These are phyloP conservation scores for Saccostrea cuccullata DNA, from an alignment of 1,140 invertebrate genomes.

Conservation along the genomic window DNA sequence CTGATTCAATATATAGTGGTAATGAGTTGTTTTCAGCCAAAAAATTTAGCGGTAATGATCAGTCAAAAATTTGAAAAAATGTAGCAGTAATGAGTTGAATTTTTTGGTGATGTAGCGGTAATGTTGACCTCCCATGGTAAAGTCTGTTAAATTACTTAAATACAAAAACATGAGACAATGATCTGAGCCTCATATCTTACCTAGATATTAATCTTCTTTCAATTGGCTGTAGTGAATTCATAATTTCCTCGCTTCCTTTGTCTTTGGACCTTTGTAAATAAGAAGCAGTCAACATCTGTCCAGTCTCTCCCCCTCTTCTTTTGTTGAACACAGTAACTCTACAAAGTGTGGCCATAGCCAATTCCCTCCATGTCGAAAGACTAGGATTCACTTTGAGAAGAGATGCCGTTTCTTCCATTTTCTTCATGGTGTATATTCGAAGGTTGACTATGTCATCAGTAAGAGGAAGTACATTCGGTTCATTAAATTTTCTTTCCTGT, in stretches of 20 bases:
- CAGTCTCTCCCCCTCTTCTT: conserved; percentile 43
- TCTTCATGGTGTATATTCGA: not conserved
- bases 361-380: conserved; percentile 10
- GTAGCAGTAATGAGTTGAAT: too few species aligned
- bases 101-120: too few species aligned
- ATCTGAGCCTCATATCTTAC: not conserved
- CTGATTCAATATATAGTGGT: too few species aligned
- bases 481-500: not conserved
- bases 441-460: conserved; percentile 25
- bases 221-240: not conserved
- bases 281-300: conserved; percentile 24
- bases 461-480: not conserved
- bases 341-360: not conserved
- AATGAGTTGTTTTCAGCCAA: too few species aligned
- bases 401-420: too few species aligned
- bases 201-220: not conserved
- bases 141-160: too few species aligned
- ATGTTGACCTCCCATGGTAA: too few species aligned
- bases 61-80: too few species aligned
- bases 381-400: too few species aligned
- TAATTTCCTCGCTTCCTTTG: not conserved
- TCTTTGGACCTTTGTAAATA: conserved; percentile 14
- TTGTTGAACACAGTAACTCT: conserved; percentile 40
- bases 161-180: too few species aligned
- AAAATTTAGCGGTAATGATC: too few species aligned